Evolutionary conservation across 1,140 invertebrate species (phyloP).

Genomic region (Drosophila saltans): DNA sequence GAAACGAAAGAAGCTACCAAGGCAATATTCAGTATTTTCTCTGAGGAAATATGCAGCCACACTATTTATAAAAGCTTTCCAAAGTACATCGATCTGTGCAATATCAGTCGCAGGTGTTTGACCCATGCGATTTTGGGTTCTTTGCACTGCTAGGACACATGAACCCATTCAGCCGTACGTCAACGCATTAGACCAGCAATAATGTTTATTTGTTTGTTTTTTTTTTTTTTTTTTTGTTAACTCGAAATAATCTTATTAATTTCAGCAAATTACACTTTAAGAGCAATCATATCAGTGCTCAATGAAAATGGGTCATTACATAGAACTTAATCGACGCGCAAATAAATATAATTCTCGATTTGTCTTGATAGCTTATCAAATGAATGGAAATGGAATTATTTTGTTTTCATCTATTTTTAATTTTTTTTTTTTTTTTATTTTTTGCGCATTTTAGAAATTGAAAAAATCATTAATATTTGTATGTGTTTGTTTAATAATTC

Average conservation of each 20-base stretch:
- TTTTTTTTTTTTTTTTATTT: neutral
- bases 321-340: conserved; percentile 2
- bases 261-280: conserved; percentile 1
- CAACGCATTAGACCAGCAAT: neutral
- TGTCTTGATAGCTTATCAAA: conserved; percentile 27
- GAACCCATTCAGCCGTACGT: neutral
- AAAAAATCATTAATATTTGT: neutral
- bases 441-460: conserved; percentile 42
- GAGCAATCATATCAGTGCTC: neutral
- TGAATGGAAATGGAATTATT: neutral
- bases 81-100: neutral
- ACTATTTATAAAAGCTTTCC: neutral
- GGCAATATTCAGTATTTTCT: neutral
- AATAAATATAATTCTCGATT: conserved; percentile 37
- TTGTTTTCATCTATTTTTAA: neutral
- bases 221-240: no score
- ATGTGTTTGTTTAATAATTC: conserved; percentile 26
- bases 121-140: neutral
- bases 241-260: neutral
- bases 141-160: neutral
- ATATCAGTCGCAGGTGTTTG: neutral
- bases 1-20: no score
- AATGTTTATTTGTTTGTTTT: neutral
- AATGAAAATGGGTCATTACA: conserved; percentile 23
- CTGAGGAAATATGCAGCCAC: neutral